Evolutionary conservation across 2,888 invertebrate species (phyloP).

Genomic region (Capitulum mitella): DNA sequence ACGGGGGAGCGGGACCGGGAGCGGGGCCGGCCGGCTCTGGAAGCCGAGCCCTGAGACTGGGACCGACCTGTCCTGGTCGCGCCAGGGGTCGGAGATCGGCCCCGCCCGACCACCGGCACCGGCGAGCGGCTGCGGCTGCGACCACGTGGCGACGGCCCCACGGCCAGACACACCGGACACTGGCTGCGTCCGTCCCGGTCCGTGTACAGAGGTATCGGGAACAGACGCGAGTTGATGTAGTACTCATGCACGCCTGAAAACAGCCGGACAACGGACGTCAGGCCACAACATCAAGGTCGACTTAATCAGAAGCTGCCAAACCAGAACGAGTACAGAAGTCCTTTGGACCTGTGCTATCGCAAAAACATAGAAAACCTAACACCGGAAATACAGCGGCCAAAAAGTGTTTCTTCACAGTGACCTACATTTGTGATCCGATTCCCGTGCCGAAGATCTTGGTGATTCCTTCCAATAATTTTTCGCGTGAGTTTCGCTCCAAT

Average conservation of each 20-base stretch:
- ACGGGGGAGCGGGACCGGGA: background rate
- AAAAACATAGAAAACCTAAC: too few species aligned
- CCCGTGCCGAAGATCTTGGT: too few species aligned
- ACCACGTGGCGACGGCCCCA: background rate
- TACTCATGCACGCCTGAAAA: background rate
- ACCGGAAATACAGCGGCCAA: too few species aligned
- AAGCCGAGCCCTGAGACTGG: background rate
- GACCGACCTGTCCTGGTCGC: too few species aligned
- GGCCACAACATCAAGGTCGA: too few species aligned
- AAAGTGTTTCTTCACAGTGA: too few species aligned
- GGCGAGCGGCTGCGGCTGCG: background rate
- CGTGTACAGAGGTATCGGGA: background rate
- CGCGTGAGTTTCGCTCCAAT: background rate
- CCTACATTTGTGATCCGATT: background rate
- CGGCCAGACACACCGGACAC: background rate
- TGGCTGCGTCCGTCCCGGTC: background rate
- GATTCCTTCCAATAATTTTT: background rate
- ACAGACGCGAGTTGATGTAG: conserved; percentile 16
- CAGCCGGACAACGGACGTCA: too few species aligned
- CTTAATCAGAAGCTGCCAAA: too few species aligned
- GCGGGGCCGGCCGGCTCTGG: background rate
- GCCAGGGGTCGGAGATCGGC: too few species aligned
- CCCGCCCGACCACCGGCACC: too few species aligned
- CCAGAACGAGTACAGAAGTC: too few species aligned
- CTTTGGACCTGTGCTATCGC: too few species aligned